Evolutionary conservation across 2,797 vertebrate genomes (phyloP).

Genomic region (Lophotriccus pileatus): DNA sequence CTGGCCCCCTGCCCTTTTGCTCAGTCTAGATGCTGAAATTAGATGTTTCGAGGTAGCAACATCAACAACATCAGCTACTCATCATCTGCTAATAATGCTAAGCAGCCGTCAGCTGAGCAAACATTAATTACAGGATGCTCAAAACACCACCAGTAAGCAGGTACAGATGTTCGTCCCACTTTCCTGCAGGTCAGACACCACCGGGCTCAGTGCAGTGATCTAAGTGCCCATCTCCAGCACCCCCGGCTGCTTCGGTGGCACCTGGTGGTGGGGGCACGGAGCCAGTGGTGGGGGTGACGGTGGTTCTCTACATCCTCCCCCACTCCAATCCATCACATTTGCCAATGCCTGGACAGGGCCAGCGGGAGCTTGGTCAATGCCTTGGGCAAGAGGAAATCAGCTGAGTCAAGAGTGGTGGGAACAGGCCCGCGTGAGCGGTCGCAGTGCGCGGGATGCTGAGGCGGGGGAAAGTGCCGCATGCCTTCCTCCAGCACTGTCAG

Average conservation of each 20-base stretch:
- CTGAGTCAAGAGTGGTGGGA: slow-evolving; percentile 30
- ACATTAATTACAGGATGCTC: slow-evolving; percentile 34
- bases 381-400: background rate
- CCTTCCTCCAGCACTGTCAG: slow-evolving; percentile 17
- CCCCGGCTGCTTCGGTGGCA: fast-evolving
- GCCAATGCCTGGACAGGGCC: fast-evolving
- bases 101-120: slow-evolving; percentile 1
- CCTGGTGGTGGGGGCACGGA: fast-evolving
- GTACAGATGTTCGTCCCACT: background rate
- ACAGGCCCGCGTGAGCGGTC: background rate
- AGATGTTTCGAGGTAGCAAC: background rate
- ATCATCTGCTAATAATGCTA: background rate
- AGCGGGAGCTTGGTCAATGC: background rate
- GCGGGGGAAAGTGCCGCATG: background rate
- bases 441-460: background rate
- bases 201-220: fast-evolving
- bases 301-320: background rate
- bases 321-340: fast-evolving
- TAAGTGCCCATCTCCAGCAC: background rate
- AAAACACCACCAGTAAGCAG: background rate
- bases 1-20: background rate
- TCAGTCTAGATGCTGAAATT: slow-evolving; percentile 30
- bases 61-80: slow-evolving; percentile 30
- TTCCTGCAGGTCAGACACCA: background rate
- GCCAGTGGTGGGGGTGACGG: fast-evolving